Evolutionary conservation across 2,888 invertebrate genomes (phyloP), one percentile per base, ranked within the genome.

Genomic region (Cryptosula pallasiana): DNA sequence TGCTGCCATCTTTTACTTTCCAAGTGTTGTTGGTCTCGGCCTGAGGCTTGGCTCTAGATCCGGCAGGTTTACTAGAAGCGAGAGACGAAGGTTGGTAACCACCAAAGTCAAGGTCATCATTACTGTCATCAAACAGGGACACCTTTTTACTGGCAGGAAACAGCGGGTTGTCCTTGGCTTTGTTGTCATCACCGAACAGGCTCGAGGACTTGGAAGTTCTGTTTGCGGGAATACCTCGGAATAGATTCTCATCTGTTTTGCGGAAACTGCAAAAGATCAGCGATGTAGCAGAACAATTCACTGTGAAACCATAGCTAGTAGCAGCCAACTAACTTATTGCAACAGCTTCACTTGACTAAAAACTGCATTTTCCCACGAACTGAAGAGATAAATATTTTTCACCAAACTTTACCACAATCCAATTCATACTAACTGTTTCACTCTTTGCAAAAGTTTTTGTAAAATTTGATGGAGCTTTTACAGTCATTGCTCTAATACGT

Each of bases 181-280:
- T 63, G 3, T 13, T 27, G 25, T 63, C 63, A 3, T 27, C 34
- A 34, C 63, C 63, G 32, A 63, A 63, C 29, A 63, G 63, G 32
- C 34, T 34, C 13, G 25, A 29, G 34, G 20, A 25, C 13, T 27
- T 63, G 13, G 25, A 20, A 29, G 63, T 25, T 32, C 32, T 63
- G 13, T 63, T 63, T 3, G 63, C 63, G 13, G 63, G 63, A 34
- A 63, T 16, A 63, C 63, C 63, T 25, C 63, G 63, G 27, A 25
- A 63, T n/a, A 63, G 27, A 32, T 63, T 63, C n/a, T 63, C 63
- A 63, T 63, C 63, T 3, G 63, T 63, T 63, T 63, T 20, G 3
- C 63, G 27, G 32, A 63, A 63, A 27, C 63, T 63, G 32, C 9
- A 63, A 45, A 5, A 45, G 45, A 45, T 13, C 9, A 13, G 45